A percentile compares a stretch with the other conserved stretches of the same genome.
Conservation (phyloP, 2,113 vertebrate species). For the Calidris pugnax region DNA sequence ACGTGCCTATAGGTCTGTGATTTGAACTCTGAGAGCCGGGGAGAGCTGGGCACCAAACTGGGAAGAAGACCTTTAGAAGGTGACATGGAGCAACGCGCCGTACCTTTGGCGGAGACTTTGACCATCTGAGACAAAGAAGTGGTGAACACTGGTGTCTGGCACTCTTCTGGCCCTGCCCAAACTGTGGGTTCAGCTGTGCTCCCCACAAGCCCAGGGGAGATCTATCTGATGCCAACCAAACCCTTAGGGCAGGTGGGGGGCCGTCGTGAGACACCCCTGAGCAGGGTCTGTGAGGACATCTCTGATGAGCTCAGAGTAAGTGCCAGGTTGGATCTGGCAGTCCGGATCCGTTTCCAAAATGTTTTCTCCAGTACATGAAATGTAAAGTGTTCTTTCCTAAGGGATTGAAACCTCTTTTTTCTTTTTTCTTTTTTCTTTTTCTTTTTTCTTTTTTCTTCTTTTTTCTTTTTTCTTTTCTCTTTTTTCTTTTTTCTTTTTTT, state of each 20-base stretch:
- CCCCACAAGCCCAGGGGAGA: not conserved
- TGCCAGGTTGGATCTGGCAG: not conserved
- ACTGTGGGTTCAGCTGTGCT: not conserved
- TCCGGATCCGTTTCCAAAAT: not conserved
- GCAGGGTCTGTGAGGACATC: not conserved
- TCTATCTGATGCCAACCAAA: not conserved
- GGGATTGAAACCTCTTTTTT: not conserved
- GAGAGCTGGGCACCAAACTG: not conserved
- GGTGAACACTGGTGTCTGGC: not conserved
- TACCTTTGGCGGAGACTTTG: not conserved
- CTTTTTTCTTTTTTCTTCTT: no score
- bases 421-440: not conserved
- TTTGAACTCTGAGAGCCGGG: not conserved
- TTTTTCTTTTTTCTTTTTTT: not conserved
- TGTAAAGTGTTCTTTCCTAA: not conserved
- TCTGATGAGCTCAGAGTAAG: not conserved
- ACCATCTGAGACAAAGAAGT: not conserved
- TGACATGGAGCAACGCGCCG: rapidly evolving
- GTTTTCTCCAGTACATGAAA: not conserved
- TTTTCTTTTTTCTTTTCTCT: not conserved
- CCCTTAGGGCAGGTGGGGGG: rapidly evolving
- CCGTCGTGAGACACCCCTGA: not conserved
- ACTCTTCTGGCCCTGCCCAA: not conserved
- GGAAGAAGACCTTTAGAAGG: not conserved
- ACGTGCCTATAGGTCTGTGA: rapidly evolving